Base-by-base conservation (phyloP, 2,797 vertebrate genomes). In the Lycodopsis pacificus region DNA sequence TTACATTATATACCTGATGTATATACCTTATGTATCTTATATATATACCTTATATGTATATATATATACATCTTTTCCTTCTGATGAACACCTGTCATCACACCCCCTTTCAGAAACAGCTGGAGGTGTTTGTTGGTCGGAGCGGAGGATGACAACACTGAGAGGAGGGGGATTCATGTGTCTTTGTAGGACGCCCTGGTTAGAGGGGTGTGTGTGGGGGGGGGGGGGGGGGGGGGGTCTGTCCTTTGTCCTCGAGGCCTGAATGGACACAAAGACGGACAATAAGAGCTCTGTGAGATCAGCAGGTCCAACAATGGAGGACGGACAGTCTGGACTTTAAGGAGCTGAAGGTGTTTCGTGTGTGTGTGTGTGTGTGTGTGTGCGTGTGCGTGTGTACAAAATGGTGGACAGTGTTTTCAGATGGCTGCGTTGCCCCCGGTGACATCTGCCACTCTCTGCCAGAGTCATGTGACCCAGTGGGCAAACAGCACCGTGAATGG, bases 381-480 rank as follows among this genome's bases (percentile, higher is more conserved):
- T 53, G 49, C 34, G 61, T 65, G 19, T 15, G 27, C n/a, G n/a
- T 36, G 25, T 15, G 27, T 10, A 70, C 42, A 84, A 84, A 84
- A 84, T 80, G 82, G 74, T 57, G 66, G 71, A 58, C n/a, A 0
- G 34, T 71, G 58, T 74, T 63, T 73, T 71, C 48, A 44, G 30
- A 46, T 32, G 59, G 38, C 74, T 70, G 78, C 22, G 68, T 84
- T 82, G 74, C 74, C 86, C 83, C 85, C 70, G 36, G 72, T 88
- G 87, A 90, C 87, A 93, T 91, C 86, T 91, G 92, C 82, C 82
- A 85, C 70, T 78, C 71, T 79, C 78, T 88, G 51, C 85, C 65
- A 85, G 69, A 71, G 88, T 92, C 86, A 84, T 91, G 92, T 94
- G 95, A 94, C 91, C 93, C 80, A 82, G 82, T 88, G 82, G 82